Evolutionary conservation across 2,888 invertebrate genomes (phyloP).

Genomic region (Yponomeuta sedellus): DNA sequence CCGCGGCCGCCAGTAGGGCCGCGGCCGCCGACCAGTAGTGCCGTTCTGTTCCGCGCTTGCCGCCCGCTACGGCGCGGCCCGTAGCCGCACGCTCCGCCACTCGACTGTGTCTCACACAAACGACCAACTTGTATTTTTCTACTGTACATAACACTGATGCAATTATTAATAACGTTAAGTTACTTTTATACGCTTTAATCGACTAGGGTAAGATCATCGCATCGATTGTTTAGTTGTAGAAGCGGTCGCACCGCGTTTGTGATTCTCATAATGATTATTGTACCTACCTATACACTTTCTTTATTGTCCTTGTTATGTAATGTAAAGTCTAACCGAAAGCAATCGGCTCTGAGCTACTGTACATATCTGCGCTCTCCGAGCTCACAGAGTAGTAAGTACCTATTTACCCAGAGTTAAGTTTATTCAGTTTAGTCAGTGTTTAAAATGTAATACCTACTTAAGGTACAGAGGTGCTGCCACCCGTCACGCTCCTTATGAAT

Average conservation of each 20-base stretch:
- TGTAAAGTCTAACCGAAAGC: not conserved
- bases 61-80: not conserved
- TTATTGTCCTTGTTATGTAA: constrained; percentile 2
- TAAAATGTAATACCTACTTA: not conserved
- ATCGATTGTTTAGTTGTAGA: not conserved
- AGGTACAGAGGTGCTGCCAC: constrained; percentile 16
- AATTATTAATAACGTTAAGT: constrained; percentile 17
- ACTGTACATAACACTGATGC: constrained; percentile 18
- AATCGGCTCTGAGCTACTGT: not conserved
- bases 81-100: not conserved
- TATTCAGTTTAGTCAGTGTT: not conserved
- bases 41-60: not conserved
- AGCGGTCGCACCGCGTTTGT: not conserved
- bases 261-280: not conserved
- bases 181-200: constrained; percentile 31
- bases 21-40: constrained; percentile 10
- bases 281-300: not conserved
- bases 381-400: not conserved
- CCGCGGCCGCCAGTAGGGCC: constrained; percentile 7
- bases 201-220: constrained; percentile 5
- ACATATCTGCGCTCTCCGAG: not conserved
- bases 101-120: constrained; percentile 26
- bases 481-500: constrained; percentile 37
- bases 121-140: constrained; percentile 40
- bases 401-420: constrained; percentile 1